Percentiles rank a stretch among this genome's conserved stretches.
phyloP scores from a whole-genome alignment of 92 coral and sea anemone genomes.

The Palythoa grandis region DNA sequence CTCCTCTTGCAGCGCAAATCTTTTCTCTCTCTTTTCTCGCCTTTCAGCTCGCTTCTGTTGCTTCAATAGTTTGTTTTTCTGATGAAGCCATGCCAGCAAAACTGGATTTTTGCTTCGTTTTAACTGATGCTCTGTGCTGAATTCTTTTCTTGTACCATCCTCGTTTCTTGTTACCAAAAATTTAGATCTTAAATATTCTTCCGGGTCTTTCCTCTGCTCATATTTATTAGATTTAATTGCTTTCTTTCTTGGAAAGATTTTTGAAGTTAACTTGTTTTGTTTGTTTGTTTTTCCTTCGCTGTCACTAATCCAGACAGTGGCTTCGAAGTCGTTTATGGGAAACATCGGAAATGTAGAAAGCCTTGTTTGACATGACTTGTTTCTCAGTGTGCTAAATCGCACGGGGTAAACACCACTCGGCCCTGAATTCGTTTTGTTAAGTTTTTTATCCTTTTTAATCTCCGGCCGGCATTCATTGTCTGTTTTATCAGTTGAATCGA shows the following conservation, averaged over 20 bases:
- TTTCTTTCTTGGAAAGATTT: constrained; percentile 5
- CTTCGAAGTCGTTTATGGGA: constrained; percentile 67
- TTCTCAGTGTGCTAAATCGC: constrained; percentile 51
- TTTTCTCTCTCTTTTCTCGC: constrained; percentile 73
- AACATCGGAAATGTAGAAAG: constrained; percentile 79
- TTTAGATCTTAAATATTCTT: constrained; percentile 33
- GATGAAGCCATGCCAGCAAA: constrained; percentile 84
- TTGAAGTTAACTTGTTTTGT: background rate
- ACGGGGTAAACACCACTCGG: constrained; percentile 82
- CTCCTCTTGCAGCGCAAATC: constrained; percentile 75
- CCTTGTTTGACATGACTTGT: constrained; percentile 80
- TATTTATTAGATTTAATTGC: constrained; percentile 23
- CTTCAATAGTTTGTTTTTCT: constrained; percentile 69
- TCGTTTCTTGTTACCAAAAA: constrained; percentile 51
- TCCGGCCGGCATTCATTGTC: constrained; percentile 22
- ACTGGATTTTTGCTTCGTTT: constrained; percentile 79
- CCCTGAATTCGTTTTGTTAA: constrained; percentile 40
- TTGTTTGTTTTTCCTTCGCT: constrained; percentile 39
- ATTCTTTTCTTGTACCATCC: constrained; percentile 74
- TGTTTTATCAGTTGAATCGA: constrained; percentile 3
- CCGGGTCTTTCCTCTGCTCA: background rate
- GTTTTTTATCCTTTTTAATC: constrained; percentile 21
- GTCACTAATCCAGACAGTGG: constrained; percentile 84
- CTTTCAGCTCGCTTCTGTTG: constrained; percentile 72
- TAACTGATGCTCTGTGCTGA: constrained; percentile 82